A percentile compares a stretch with the other conserved stretches of the same genome.
These are phyloP conservation scores for Himalopsyche phryganea DNA, from an alignment of 1,140 invertebrate species.

Conservation along the genomic window DNA sequence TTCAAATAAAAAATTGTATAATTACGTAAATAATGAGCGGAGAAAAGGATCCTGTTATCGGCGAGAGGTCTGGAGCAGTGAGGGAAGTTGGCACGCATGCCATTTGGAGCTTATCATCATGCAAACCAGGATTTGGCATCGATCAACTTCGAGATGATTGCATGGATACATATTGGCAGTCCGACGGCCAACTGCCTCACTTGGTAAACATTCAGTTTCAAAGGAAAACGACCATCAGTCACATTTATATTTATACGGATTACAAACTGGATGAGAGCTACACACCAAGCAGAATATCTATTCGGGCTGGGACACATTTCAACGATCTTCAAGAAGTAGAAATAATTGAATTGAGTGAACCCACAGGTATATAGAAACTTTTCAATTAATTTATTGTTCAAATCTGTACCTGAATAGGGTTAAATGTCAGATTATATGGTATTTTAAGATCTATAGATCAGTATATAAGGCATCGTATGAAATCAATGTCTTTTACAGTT, in stretches of 20 bases:
- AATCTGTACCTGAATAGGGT: no score
- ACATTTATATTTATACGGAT: constrained; percentile 96
- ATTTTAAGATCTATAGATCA: no score
- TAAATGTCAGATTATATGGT: no score
- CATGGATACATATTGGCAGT: constrained; percentile 98
- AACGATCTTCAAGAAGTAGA: constrained; percentile 98
- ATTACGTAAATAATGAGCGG: constrained; percentile 15
- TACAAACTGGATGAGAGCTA: constrained; percentile 99
- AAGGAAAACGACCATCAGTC: constrained; percentile 90
- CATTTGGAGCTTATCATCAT: constrained; percentile 97
- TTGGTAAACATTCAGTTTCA: constrained; percentile 97
- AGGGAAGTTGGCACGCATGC: constrained; percentile 94
- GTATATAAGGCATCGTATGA: no score
- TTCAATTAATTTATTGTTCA: no score
- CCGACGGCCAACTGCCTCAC: constrained; percentile 96
- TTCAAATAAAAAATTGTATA: not conserved
- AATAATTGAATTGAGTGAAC: constrained; percentile 90
- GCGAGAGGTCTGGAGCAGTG: constrained; percentile 72
- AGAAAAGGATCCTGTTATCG: constrained; percentile 65
- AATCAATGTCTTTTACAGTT: no score
- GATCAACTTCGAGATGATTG: constrained; percentile 93
- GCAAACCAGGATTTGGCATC: constrained; percentile 97
- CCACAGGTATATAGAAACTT: constrained; percentile 57
- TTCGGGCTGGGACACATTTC: constrained; percentile 92
- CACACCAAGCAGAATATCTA: constrained; percentile 93